phyloP scores from a whole-genome alignment of 2,797 vertebrate genomes.

The Notolabrus celidotus region DNA sequence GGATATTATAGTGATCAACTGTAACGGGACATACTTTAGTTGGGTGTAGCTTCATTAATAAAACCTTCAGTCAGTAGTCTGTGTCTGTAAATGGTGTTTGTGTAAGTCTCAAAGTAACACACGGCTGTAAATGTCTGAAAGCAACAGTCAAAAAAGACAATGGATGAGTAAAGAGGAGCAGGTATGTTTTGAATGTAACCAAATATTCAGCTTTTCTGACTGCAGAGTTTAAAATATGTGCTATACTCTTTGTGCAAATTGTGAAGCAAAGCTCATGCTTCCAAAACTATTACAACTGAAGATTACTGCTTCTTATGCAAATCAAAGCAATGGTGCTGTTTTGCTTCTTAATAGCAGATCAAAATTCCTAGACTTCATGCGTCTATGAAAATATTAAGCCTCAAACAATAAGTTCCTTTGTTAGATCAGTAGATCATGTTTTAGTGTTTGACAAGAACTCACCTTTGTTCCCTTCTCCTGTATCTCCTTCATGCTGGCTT shows the following conservation, averaged over 20 bases:
- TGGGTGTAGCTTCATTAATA: constrained; percentile 67
- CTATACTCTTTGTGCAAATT: constrained; percentile 12
- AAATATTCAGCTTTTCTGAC: constrained; percentile 36
- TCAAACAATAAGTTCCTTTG: constrained; percentile 3
- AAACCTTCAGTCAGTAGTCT: constrained; percentile 50
- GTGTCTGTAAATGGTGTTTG: constrained; percentile 54
- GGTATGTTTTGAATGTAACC: constrained; percentile 30
- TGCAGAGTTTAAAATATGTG: constrained; percentile 13
- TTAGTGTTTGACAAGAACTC: constrained; percentile 67
- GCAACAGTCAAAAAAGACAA: constrained; percentile 38
- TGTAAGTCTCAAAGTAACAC: constrained; percentile 45
- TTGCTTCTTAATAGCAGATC: background rate
- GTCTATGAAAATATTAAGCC: background rate
- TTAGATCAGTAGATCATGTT: background rate
- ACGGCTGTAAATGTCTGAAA: constrained; percentile 46
- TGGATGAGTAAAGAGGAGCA: constrained; percentile 40
- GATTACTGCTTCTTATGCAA: constrained; percentile 16
- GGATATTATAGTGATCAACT: constrained; percentile 95
- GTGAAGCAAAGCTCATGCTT: constrained; percentile 55
- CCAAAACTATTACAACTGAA: constrained; percentile 33
- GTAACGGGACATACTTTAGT: constrained; percentile 72
- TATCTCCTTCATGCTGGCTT: constrained; percentile 92
- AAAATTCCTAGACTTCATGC: background rate
- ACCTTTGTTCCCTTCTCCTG: constrained; percentile 95
- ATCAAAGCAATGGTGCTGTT: constrained; percentile 4